Conservation (phyloP, 2,113 vertebrate genomes). For the Phalacrocorax carbo region DNA sequence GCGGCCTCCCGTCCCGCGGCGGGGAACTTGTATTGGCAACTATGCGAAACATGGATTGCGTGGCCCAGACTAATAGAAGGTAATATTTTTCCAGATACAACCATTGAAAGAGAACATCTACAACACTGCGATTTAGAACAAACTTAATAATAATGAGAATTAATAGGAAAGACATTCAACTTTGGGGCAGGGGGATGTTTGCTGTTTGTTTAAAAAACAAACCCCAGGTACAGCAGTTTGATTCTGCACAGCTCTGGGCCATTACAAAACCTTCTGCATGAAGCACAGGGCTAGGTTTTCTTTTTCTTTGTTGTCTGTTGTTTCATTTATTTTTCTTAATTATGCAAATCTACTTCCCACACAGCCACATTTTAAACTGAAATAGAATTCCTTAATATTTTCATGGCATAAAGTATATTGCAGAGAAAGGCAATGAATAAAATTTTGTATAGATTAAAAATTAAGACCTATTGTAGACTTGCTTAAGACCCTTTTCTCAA, state of each 20-base stretch:
- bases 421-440: conserved; percentile 21
- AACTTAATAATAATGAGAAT: conserved; percentile 37
- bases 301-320: not conserved
- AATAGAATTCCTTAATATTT: conserved; percentile 40
- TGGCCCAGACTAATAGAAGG: conserved; percentile 47
- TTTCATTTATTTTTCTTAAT: conserved; percentile 26
- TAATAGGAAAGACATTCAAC: conserved; percentile 60
- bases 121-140: conserved; percentile 40
- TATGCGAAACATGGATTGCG: conserved; percentile 29
- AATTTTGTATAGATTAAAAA: not conserved
- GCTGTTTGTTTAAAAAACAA: not conserved
- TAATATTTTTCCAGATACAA: conserved; percentile 27
- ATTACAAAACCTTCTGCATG: not conserved
- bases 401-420: conserved; percentile 30
- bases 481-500: conserved; percentile 9
- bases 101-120: conserved; percentile 57
- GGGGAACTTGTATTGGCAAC: conserved; percentile 62
- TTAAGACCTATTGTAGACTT: conserved; percentile 22
- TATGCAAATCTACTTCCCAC: conserved; percentile 29
- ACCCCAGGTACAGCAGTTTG: not conserved
- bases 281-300: not conserved
- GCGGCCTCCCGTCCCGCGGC: not conserved
- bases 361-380: not conserved
- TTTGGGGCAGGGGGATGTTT: rapidly evolving
- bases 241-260: conserved; percentile 29